Conservation (phyloP, 2,888 invertebrate species). For the Drosophila cognata region DNA sequence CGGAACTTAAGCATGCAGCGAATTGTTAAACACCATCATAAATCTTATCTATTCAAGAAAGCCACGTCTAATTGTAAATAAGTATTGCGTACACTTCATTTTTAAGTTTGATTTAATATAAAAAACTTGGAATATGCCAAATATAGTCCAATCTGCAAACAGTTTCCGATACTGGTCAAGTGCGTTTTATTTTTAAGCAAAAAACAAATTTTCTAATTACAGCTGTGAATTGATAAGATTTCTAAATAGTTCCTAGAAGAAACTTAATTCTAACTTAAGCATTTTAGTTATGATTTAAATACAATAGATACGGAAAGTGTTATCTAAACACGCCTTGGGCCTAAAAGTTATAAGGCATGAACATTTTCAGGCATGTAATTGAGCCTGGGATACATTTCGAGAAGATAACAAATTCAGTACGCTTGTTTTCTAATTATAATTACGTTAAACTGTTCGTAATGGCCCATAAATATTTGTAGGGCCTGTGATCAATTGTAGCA, state of each 20-base stretch:
- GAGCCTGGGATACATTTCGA: background rate
- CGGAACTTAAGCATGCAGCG: background rate
- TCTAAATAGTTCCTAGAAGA: background rate
- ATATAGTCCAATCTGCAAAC: background rate
- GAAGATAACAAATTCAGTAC: conserved; percentile 4
- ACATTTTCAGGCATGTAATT: background rate
- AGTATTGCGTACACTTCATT: background rate
- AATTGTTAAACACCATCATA: background rate
- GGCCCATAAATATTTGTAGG: conserved; percentile 21
- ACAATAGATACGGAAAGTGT: background rate
- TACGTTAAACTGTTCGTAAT: background rate
- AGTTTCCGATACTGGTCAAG: background rate
- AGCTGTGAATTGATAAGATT: background rate
- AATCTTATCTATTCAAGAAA: background rate
- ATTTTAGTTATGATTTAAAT: background rate
- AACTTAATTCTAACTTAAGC: background rate
- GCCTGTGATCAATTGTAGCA: conserved; percentile 9
- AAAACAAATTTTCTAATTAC: background rate
- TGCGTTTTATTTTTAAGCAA: background rate
- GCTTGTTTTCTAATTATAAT: background rate
- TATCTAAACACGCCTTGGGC: background rate
- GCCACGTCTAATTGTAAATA: background rate
- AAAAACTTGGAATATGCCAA: background rate
- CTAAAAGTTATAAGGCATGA: background rate
- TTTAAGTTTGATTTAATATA: background rate